Evolutionary conservation across 2,797 vertebrate species (phyloP), one percentile per base, ranked within the genome.

Genomic region (Mastacembelus armatus): DNA sequence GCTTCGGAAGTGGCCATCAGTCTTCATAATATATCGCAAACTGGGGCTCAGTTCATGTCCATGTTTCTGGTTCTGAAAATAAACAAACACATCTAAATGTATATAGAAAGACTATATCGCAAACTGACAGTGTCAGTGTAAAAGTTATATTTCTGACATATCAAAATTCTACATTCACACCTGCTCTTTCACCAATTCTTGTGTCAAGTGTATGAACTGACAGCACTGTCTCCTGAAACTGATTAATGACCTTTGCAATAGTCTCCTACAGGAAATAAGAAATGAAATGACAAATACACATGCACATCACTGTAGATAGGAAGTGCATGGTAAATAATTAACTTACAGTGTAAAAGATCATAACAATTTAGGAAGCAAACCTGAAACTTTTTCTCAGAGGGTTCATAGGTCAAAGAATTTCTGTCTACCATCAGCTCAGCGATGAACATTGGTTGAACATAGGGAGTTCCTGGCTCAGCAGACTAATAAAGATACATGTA

Each of bases 341-440:
- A n/a, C 2, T 2, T 1, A 6, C 2, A 11, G 16, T 38, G 19
- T 16, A 38, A 4, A 4, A n/a, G 18, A 15, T 8, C 0, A 22
- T 21, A 36, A 39, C 10, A 56, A 24, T 4, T 29, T 57, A 12
- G 7, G 32, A 63, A 60, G 64, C 90, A 56, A 54, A 96, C 96
- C 95, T 94, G 89, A 66, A 95, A 95, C 36, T 93, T 78, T 21
- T 95, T 92, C 40, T 91, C 63, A 38, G 93, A 92, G 12, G 96
- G 96, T 36, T 92, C 84, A 70, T 93, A 96, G 38, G 78, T 88
- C 32, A 97, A 81, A 1, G 82, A 69, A 9, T 92, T 70, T 22
- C 84, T 87, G 0, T 94, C 94, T 83, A 97, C 75, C 49, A 93
- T 86, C 67, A 98, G 77, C 61, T 97, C 93, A 16, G 91, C 89